phyloP scores from a whole-genome alignment of 2,797 vertebrate species.

The Chloroceryle amazona region DNA sequence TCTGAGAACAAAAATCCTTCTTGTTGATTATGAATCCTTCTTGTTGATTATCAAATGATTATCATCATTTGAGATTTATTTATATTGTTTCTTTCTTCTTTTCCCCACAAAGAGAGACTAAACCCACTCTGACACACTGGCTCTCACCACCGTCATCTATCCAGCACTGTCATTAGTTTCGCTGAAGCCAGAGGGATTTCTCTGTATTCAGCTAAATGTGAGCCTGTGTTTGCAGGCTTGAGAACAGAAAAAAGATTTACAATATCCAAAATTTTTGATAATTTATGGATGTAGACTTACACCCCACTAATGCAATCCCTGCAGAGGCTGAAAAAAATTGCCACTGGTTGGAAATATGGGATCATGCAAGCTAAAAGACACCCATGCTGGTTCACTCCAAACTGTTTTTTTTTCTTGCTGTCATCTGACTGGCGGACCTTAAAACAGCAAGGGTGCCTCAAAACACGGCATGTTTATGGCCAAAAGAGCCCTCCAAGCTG shows the following conservation, averaged over 20 bases:
- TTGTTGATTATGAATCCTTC: background rate
- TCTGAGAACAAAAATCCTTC: background rate
- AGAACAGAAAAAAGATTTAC: background rate
- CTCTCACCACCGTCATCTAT: background rate
- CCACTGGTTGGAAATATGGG: background rate
- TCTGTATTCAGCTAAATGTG: background rate
- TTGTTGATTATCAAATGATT: background rate
- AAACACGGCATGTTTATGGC: background rate
- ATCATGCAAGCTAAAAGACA: background rate
- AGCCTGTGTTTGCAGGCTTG: background rate
- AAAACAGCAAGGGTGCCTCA: background rate
- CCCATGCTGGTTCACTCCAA: background rate
- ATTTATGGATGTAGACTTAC: background rate
- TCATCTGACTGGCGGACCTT: background rate
- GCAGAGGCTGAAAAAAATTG: background rate
- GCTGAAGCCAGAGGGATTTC: constrained; percentile 20
- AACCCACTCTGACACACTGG: background rate
- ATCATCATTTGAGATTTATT: background rate
- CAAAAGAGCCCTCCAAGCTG: background rate
- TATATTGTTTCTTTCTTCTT: constrained; percentile 7
- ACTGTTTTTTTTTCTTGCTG: background rate
- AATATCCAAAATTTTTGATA: background rate
- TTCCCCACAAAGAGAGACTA: constrained; percentile 33
- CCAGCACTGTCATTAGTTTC: background rate
- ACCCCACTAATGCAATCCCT: background rate